phyloP scores from a whole-genome alignment of 2,797 vertebrate genomes.

The Coluber constrictor region DNA sequence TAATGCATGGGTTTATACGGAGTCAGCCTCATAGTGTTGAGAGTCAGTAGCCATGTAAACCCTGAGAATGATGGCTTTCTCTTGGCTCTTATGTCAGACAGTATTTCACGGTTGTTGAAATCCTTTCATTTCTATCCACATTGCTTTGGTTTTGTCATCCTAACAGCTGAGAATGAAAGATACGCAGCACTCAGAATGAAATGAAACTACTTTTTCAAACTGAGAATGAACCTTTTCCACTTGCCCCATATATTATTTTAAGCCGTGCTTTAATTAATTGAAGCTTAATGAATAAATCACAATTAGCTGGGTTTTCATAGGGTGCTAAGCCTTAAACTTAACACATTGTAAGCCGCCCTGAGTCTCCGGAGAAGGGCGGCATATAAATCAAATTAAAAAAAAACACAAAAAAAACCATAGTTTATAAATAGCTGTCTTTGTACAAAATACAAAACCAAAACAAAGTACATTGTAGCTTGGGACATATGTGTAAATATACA shows the following conservation, averaged over 20 bases:
- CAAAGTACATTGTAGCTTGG: not conserved
- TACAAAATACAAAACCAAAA: not conserved
- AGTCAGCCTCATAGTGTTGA: conserved; percentile 59
- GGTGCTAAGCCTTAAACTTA: not conserved
- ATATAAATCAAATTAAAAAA: too few relatives aligned
- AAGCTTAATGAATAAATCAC: not conserved
- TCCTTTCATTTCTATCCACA: conserved; percentile 59
- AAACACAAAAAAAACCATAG: not conserved
- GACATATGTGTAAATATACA: not conserved
- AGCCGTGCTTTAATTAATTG: not conserved
- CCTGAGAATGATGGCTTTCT: conserved; percentile 57
- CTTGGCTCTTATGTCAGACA: conserved; percentile 44
- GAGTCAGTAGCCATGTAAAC: conserved; percentile 58
- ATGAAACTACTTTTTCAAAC: conserved; percentile 45
- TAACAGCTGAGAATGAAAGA: conserved; percentile 42
- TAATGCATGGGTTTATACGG: conserved; percentile 60
- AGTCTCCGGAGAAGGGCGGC: too few relatives aligned
- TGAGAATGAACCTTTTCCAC: conserved; percentile 18
- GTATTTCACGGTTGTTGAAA: conserved; percentile 64
- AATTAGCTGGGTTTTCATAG: not conserved
- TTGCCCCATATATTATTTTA: not conserved
- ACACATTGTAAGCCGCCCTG: too few relatives aligned
- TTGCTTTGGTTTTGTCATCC: conserved; percentile 53
- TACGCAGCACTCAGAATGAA: conserved; percentile 38
- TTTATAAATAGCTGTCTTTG: not conserved